These are phyloP conservation scores for Phlogophora meticulosa DNA, from an alignment of 2,888 invertebrate genomes.

Conservation along the genomic window DNA sequence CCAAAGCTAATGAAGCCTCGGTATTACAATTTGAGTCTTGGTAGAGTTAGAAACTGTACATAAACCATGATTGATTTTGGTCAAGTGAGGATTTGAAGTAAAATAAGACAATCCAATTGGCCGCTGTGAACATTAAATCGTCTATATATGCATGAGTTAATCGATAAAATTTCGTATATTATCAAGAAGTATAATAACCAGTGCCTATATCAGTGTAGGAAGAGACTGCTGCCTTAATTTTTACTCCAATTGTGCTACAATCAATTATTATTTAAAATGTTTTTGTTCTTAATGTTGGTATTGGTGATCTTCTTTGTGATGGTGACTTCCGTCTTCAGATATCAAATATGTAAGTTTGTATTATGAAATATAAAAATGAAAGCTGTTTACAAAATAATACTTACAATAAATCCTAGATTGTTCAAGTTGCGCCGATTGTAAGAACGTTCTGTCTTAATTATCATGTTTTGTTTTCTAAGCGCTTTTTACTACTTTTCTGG, in stretches of 20 bases:
- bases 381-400: too few species aligned
- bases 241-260: neutral
- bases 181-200: neutral
- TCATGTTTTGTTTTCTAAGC: too few species aligned
- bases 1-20: too few species aligned
- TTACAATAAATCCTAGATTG: neutral
- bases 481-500: too few species aligned
- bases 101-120: neutral
- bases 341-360: slow-evolving; percentile 29
- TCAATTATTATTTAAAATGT: slow-evolving; percentile 7
- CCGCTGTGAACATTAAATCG: neutral
- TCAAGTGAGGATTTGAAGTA: neutral
- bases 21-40: neutral
- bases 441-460: too few species aligned
- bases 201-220: neutral
- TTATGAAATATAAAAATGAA: neutral
- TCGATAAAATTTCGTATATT: slow-evolving; percentile 31
- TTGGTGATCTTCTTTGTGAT: slow-evolving; percentile 4
- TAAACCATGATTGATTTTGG: neutral
- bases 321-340: neutral
- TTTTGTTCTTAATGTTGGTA: slow-evolving; percentile 18
- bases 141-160: neutral
- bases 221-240: neutral
- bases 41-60: neutral
- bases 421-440: neutral